phyloP scores from a whole-genome alignment of 2,113 vertebrate species.

The Cephalophus harveyi region DNA sequence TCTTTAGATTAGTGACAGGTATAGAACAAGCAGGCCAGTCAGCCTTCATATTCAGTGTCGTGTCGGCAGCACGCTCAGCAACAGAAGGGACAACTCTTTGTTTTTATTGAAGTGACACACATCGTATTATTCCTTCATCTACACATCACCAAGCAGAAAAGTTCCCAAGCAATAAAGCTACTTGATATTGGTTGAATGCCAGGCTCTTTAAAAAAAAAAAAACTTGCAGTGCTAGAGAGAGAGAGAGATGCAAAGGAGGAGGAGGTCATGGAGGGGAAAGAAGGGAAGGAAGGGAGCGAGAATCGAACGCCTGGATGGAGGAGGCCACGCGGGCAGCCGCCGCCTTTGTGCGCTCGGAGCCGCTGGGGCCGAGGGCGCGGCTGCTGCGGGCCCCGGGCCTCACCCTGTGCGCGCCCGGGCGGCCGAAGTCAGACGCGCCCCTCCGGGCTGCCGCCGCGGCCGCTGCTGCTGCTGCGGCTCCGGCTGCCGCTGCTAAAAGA shows the following conservation, averaged over 20 bases:
- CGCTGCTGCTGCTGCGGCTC: slow-evolving; percentile 15
- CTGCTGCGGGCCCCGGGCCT: background rate
- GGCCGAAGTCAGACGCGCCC: background rate
- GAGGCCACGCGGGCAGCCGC: background rate
- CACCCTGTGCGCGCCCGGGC: background rate
- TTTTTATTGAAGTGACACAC: slow-evolving; percentile 36
- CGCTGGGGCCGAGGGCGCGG: background rate
- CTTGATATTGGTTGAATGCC: background rate
- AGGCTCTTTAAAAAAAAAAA: background rate
- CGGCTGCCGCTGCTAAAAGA: slow-evolving; percentile 29
- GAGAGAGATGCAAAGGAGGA: background rate
- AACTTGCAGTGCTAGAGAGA: background rate
- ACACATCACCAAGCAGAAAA: slow-evolving; percentile 32
- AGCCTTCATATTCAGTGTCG: slow-evolving; percentile 38
- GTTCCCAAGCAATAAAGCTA: slow-evolving; percentile 21
- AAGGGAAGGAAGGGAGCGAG: background rate
- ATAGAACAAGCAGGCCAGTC: background rate
- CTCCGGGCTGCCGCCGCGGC: background rate
- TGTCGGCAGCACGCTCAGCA: background rate
- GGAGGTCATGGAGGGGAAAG: background rate
- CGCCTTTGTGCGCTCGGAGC: slow-evolving; percentile 58
- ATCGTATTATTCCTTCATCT: background rate
- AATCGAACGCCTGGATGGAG: background rate
- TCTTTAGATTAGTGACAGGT: slow-evolving; percentile 55
- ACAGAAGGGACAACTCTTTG: slow-evolving; percentile 14